Percentiles rank a stretch among this genome's conserved stretches.
Evolutionary conservation across 2,797 vertebrate species (phyloP).

Genomic region (Sebastes jordani): DNA sequence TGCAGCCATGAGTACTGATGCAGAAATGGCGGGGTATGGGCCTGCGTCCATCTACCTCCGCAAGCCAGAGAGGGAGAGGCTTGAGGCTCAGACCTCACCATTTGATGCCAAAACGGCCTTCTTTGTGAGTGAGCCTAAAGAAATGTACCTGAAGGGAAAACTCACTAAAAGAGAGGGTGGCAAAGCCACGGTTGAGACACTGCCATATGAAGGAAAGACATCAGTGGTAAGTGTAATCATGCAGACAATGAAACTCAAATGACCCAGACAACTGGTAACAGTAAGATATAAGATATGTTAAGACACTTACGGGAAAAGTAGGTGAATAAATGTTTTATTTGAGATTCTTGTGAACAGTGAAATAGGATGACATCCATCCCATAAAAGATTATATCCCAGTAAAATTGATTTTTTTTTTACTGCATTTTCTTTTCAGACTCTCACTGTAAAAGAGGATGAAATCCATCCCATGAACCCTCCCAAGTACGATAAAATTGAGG

Average conservation of each 20-base stretch:
- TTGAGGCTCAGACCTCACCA: constrained; percentile 86
- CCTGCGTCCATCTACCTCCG: constrained; percentile 85
- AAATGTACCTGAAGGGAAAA: constrained; percentile 88
- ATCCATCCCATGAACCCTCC: constrained; percentile 66
- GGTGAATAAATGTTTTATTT: neutral
- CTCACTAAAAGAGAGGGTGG: constrained; percentile 84
- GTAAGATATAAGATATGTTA: no score
- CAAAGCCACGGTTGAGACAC: constrained; percentile 89
- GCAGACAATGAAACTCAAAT: neutral
- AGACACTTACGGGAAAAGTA: constrained; percentile 78
- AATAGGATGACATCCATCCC: neutral
- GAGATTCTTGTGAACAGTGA: neutral
- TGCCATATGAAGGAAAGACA: constrained; percentile 29
- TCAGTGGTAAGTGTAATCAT: constrained; percentile 74
- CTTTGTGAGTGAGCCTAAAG: constrained; percentile 83
- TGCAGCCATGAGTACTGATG: constrained; percentile 86
- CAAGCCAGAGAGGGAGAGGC: constrained; percentile 90
- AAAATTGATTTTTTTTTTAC: neutral
- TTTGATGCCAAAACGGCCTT: constrained; percentile 90
- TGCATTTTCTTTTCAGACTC: constrained; percentile 5
- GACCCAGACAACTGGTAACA: neutral
- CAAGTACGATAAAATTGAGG: constrained; percentile 76
- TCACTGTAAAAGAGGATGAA: constrained; percentile 64
- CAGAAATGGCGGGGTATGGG: constrained; percentile 89
- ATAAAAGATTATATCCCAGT: neutral